These are phyloP conservation scores for Colletes collaris DNA, from an alignment of 2,888 invertebrate genomes.

Conservation along the genomic window DNA sequence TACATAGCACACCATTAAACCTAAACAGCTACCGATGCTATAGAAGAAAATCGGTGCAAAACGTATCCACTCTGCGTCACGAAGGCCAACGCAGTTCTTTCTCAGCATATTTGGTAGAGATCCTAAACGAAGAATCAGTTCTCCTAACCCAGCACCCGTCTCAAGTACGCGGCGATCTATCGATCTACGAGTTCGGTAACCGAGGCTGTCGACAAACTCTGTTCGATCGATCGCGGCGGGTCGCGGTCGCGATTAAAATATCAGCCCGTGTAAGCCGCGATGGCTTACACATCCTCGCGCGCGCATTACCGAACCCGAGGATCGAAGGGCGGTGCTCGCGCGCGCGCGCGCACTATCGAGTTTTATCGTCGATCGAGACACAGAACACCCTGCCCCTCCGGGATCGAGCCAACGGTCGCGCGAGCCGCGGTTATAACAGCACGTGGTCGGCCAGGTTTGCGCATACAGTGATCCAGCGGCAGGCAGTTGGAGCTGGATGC, in stretches of 20 bases:
- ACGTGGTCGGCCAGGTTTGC: neutral
- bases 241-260: constrained; percentile 50
- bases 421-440: constrained; percentile 3
- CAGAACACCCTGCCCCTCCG: neutral
- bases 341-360: neutral
- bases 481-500: constrained; percentile 46
- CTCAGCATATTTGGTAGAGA: too few species aligned
- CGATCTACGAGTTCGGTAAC: too few species aligned
- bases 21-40: too few species aligned
- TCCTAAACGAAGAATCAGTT: too few species aligned
- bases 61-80: too few species aligned
- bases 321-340: neutral
- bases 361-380: constrained; percentile 42
- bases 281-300: constrained; percentile 37
- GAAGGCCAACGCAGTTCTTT: too few species aligned
- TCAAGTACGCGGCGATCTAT: too few species aligned
- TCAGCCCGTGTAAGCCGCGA: constrained; percentile 35
- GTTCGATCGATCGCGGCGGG: constrained; percentile 18
- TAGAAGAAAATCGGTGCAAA: too few species aligned
- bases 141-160: too few species aligned
- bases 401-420: too few species aligned
- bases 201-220: constrained; percentile 3
- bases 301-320: constrained; percentile 28
- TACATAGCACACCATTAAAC: too few species aligned
- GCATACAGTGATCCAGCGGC: constrained; percentile 25